Percentiles rank a stretch among this genome's conserved stretches.
Conservation (phyloP, 2,888 invertebrate genomes). For the Caenorhabditis angaria region DNA sequence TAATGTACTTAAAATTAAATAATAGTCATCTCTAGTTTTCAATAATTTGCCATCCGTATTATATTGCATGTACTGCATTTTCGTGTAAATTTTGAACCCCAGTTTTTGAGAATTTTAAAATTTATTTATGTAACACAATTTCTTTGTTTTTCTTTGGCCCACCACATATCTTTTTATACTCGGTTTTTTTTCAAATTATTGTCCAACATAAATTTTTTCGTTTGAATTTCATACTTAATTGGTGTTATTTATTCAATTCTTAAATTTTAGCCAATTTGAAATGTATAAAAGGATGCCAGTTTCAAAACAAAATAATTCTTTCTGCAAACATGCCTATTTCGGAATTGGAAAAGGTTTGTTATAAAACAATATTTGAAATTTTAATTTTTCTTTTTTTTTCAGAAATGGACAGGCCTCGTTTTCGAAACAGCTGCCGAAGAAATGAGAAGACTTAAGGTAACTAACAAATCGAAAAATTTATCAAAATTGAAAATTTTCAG, state of each 20-base stretch:
- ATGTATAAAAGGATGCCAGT: neutral
- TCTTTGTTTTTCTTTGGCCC: neutral
- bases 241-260: neutral
- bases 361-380: neutral
- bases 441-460: slow-evolving; percentile 50
- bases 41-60: neutral
- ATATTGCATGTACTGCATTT: neutral
- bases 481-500: slow-evolving; percentile 2
- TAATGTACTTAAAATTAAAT: slow-evolving; percentile 1
- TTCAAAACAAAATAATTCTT: neutral
- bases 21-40: neutral
- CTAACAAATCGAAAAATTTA: neutral
- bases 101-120: neutral
- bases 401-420: slow-evolving; percentile 54
- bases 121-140: neutral
- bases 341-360: slow-evolving; percentile 40
- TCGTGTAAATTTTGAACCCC: slow-evolving; percentile 2
- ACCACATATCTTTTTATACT: neutral
- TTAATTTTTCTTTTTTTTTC: slow-evolving; percentile 1
- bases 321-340: slow-evolving; percentile 35
- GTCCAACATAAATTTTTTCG: neutral
- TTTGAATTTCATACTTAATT: neutral
- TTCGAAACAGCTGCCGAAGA: slow-evolving; percentile 64
- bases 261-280: neutral
- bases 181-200: neutral